Base-by-base conservation (phyloP, 2,113 vertebrate genomes). In the Prunella fulvescens region DNA sequence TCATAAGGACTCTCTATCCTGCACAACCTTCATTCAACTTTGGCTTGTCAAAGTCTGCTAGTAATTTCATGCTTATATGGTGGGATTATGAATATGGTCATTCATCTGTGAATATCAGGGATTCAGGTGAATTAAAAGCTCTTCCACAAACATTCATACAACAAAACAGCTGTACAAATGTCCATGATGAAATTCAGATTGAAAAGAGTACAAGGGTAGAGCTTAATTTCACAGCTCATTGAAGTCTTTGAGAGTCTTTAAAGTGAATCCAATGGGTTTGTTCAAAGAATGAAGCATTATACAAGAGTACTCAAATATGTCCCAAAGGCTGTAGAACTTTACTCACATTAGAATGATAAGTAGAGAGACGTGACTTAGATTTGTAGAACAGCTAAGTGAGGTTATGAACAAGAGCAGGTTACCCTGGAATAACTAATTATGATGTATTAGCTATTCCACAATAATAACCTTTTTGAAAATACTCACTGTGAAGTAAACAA, bases 201-300 rank as follows among this genome's bases (percentile, higher is more conserved):
- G 93, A 93, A 88, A 93, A 92, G 85, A 77, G 71, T 86, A 90
- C 88, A 94, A 90, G 79, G 88, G 74, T 95, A 97, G 82, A 88
- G 85, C 88, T 97, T 94, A 95, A 97, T 97, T 97, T 97, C 95
- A 94, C 94, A 97, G 88, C 86, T 92, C 95, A 97, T 95, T 96
- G 94, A 96, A 94, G 80, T 84, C 85, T 93, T 92, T 94, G 91
- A 95, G 69, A 95, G 86, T 53, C 60, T 95, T 90, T 95, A 88
- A 88, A 95, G 80, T 93, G 91, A 95, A 94, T 93, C 88, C 91
- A 95, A 78, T 88, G 72, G 72, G 80, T 93, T 96, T 92, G 64
- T 86, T 96, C 91, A 92, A 60, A 93, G 86, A 95, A 92, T 65
- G 67, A 94, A 78, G 39, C 83, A 86, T 85, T 90, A 82, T 86